These are phyloP conservation scores for Eriosoma lanigerum DNA, from an alignment of 1,140 invertebrate species.

Conservation along the genomic window DNA sequence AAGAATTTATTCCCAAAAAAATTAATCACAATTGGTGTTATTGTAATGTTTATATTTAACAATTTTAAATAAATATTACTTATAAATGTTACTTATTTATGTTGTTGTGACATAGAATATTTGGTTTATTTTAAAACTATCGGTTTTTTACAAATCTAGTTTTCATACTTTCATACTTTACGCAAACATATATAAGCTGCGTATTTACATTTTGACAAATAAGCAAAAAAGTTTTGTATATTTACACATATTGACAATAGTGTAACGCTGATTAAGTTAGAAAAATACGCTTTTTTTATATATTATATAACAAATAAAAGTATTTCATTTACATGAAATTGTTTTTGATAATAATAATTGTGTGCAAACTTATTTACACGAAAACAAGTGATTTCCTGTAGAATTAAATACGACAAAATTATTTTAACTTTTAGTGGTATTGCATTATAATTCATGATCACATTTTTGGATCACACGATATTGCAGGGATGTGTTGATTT, in stretches of 20 bases:
- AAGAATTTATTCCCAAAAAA: no score
- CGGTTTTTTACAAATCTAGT: neutral
- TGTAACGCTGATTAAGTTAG: neutral
- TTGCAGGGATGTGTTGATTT: no score
- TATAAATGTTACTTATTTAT: no score
- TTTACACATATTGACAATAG: conserved; percentile 1
- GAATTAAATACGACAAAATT: neutral
- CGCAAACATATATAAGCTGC: no score
- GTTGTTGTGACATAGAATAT: no score
- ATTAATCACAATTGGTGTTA: no score
- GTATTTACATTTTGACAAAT: no score
- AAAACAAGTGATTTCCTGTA: conserved; percentile 4
- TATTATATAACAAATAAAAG: conserved; percentile 23
- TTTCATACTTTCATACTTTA: neutral
- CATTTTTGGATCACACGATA: no score
- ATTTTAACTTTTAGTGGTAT: neutral
- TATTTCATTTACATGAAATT: neutral
- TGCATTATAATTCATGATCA: no score
- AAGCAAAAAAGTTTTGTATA: neutral
- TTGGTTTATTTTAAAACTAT: conserved; percentile 7
- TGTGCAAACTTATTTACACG: neutral
- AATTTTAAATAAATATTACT: no score
- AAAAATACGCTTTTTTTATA: conserved; percentile 24
- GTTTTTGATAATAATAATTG: no score
- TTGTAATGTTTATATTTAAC: no score